Conservation (phyloP, 2,797 vertebrate genomes). For the Lycodopsis pacificus region DNA sequence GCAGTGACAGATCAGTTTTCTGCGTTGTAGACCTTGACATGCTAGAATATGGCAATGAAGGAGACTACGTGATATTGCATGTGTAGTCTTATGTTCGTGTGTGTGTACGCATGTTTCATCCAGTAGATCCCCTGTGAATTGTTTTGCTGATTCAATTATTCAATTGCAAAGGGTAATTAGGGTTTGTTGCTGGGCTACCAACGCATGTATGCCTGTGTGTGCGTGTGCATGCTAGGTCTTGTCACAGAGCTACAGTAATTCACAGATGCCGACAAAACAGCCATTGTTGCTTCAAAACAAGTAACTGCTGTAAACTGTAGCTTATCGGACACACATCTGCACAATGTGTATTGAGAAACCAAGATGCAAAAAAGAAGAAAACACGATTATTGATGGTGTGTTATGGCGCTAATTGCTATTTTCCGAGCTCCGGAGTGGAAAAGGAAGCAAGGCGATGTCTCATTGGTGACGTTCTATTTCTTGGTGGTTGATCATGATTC, state of each 20-base stretch:
- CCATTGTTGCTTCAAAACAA: slow-evolving; percentile 37
- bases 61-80: neutral
- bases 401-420: slow-evolving; percentile 18
- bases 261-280: slow-evolving; percentile 17
- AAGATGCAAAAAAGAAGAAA: neutral
- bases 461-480: slow-evolving; percentile 13
- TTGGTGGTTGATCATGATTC: slow-evolving; percentile 37
- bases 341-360: neutral
- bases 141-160: slow-evolving; percentile 50
- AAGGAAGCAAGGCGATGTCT: slow-evolving; percentile 34
- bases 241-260: slow-evolving; percentile 20
- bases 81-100: neutral
- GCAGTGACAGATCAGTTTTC: neutral
- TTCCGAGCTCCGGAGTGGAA: slow-evolving; percentile 34
- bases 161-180: slow-evolving; percentile 57
- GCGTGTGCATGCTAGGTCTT: neutral
- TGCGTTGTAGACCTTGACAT: slow-evolving; percentile 14
- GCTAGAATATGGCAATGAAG: neutral
- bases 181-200: slow-evolving; percentile 64
- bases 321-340: neutral
- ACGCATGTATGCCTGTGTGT: slow-evolving; percentile 1
- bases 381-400: neutral
- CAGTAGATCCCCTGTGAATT: slow-evolving; percentile 15
- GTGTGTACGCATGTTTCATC: slow-evolving; percentile 18
- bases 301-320: slow-evolving; percentile 23